Evolutionary conservation across 2,888 invertebrate species (phyloP), one percentile per base, ranked within the genome.

Genomic region (Dynastes maya): DNA sequence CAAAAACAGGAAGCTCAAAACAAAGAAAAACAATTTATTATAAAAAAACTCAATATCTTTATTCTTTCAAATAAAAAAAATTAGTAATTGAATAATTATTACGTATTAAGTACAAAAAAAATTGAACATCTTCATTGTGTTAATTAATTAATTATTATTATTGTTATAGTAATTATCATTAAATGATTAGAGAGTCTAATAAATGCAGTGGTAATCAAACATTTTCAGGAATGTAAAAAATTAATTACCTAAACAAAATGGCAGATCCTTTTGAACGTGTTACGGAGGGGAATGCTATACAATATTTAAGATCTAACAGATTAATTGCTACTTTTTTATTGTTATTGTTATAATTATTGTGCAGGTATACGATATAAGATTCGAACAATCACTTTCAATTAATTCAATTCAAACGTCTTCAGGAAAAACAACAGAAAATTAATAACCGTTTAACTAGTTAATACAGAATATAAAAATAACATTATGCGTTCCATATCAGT

Each of bases 401-500:
- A 9, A 45, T 11, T 8, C 45, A 71, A 71, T 32, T 16, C 13
- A 37, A 11, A 27, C 32, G n/a, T 55, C n/a, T 16, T 55, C 16
- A 55, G 22, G 4, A 55, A 8, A n/a, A 3, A 16, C 16, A 16
- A 22, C 13, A 16, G 5, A 32, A 55, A 55, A 16, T 55, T 16
- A 55, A 55, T 22, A 55, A n/a, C 63, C 27, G 9, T 13, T 63
- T 13, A 32, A 13, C 27, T 32, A 29, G 27, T 2, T 32, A 63
- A 63, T 63, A 63, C 63, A 32, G 22, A 63, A 63, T 76, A 77
- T 70, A 77, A 77, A 79, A 77, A 77, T 72, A 77, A 77, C 64
- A 77, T 79, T 79, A 79, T 79, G 77, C 79, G 77, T 80, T 71
- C 78, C 58, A 16, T 68, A 64, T 81, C 81, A 81, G 81, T 81